Evolutionary conservation across 2,113 vertebrate species (phyloP).

Genomic region (Tragelaphus imberbis): DNA sequence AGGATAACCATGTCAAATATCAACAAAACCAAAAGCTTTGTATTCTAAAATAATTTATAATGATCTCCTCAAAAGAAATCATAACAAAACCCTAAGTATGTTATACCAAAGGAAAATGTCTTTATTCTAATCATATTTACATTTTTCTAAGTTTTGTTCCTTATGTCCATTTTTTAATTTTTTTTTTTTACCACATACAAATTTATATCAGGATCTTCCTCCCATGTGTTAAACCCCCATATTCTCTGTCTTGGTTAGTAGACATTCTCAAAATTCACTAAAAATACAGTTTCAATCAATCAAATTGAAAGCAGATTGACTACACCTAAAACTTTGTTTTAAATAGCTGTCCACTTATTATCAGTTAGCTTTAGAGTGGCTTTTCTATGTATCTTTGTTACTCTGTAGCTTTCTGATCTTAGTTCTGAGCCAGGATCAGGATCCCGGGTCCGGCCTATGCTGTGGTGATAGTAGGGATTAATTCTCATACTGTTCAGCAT

Average conservation of each 20-base stretch:
- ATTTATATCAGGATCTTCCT: background rate
- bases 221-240: background rate
- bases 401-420: background rate
- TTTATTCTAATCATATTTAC: background rate
- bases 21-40: background rate
- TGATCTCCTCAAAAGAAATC: background rate
- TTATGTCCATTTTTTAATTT: background rate
- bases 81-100: background rate
- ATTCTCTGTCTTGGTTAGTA: background rate
- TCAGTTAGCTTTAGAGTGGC: background rate
- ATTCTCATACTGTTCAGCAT: background rate
- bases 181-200: background rate
- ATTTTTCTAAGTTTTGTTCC: background rate
- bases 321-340: background rate
- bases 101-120: background rate
- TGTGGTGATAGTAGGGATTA: conserved; percentile 26
- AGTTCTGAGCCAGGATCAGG: background rate
- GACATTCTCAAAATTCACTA: background rate
- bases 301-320: background rate
- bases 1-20: background rate
- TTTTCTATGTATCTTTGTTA: background rate
- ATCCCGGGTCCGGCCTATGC: background rate
- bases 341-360: background rate
- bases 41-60: background rate
- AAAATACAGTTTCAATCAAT: background rate